Percentiles rank a stretch among this genome's conserved stretches.
These are phyloP conservation scores for Drosophila paramelanica DNA, from an alignment of 2,888 invertebrate genomes.

Conservation along the genomic window DNA sequence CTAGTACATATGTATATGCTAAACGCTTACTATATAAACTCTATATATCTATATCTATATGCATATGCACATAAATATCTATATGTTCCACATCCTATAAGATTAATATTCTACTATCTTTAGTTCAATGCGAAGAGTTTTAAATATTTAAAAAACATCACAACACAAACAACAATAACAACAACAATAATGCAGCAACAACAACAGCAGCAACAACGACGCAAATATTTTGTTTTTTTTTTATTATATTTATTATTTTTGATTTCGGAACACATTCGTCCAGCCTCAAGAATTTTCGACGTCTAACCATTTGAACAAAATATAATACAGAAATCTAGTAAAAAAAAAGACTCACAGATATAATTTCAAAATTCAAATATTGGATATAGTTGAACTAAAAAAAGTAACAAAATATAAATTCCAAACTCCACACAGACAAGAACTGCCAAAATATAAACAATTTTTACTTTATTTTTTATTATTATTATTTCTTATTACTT, in stretches of 20 bases:
- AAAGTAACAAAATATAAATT: conserved; percentile 8
- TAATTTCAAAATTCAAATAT: conserved; percentile 41
- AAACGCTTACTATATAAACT: conserved; percentile 45
- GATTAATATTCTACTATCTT: conserved; percentile 54
- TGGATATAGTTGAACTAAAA: conserved; percentile 14
- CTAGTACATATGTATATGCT: conserved; percentile 61
- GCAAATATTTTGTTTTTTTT: conserved; percentile 42
- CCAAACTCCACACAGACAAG: conserved; percentile 41
- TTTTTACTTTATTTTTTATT: conserved; percentile 29
- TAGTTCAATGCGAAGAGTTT: conserved; percentile 67
- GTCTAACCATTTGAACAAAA: conserved; percentile 50
- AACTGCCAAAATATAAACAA: conserved; percentile 65
- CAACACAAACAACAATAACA: conserved; percentile 35
- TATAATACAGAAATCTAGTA: conserved; percentile 1
- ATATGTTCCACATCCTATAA: conserved; percentile 59
- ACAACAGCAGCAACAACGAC: conserved; percentile 38
- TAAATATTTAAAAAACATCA: conserved; percentile 41
- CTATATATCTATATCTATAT: conserved; percentile 29
- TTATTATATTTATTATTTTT: conserved; percentile 15
- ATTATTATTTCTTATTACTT: conserved; percentile 17
- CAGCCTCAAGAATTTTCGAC: conserved; percentile 69
- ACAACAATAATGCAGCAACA: conserved; percentile 3
- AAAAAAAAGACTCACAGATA: conserved; percentile 69
- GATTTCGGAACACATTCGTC: conserved; percentile 18
- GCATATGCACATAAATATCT: conserved; percentile 22